These are phyloP conservation scores for Cyanoderma ruficeps DNA, from an alignment of 2,113 vertebrate genomes.

Conservation along the genomic window DNA sequence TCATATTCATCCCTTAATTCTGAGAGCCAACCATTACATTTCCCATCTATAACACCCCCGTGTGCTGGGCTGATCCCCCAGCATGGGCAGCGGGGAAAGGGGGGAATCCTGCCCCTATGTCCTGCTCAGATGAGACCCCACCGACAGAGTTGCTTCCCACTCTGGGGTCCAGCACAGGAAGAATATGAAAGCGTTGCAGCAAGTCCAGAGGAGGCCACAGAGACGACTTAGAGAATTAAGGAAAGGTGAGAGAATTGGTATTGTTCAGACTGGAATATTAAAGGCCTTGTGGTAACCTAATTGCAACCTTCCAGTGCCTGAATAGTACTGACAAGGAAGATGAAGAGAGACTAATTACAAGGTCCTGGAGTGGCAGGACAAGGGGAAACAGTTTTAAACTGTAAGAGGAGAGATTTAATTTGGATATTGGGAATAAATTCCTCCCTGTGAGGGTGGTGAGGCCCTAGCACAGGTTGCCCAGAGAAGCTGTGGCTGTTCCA, in stretches of 20 bases:
- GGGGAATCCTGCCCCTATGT: not conserved
- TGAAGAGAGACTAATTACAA: not conserved
- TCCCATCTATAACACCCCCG: not conserved
- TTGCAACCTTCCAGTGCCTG: not conserved
- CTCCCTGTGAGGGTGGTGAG: not conserved
- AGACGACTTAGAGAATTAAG: not conserved
- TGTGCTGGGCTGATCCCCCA: not conserved
- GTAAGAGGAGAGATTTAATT: not conserved
- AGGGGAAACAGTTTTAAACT: not conserved
- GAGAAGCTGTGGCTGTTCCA: not conserved
- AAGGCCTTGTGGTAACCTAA: not conserved
- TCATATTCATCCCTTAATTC: not conserved
- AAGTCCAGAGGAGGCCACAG: not conserved
- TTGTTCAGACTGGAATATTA: not conserved
- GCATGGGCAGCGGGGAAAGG: not conserved
- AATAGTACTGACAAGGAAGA: not conserved
- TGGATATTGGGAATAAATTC: not conserved
- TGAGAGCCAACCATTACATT: not conserved
- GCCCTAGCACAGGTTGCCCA: not conserved
- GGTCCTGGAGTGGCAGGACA: not conserved
- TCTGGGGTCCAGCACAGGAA: not conserved
- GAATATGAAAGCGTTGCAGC: not conserved
- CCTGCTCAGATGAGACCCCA: not conserved
- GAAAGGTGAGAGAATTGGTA: not conserved
- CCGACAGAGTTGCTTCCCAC: not conserved